phyloP scores from a whole-genome alignment of 92 coral and sea anemone genomes.

The Micromussa lordhowensis region DNA sequence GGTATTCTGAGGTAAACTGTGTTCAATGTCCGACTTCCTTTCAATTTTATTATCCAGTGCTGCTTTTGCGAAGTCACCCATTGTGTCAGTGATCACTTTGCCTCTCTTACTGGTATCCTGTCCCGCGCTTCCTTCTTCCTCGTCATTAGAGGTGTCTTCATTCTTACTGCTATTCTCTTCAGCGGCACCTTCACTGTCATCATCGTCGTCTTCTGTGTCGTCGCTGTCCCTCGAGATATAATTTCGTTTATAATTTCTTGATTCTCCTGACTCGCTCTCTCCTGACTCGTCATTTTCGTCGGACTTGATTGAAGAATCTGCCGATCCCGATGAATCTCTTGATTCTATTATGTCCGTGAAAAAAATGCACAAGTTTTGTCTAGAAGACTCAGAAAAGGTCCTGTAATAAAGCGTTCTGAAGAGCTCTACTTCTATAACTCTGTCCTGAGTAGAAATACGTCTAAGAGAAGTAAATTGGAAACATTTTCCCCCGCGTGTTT shows the following conservation, averaged over 20 bases:
- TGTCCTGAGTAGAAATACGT: no score
- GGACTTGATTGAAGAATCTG: slow-evolving; percentile 8
- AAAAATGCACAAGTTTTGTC: neutral
- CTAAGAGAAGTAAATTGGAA: no score
- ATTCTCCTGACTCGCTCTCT: slow-evolving; percentile 39
- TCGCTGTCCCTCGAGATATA: slow-evolving; percentile 58
- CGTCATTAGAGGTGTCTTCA: slow-evolving; percentile 44
- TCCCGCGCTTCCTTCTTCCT: slow-evolving; percentile 49
- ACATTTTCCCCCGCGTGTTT: no score
- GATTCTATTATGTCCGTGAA: neutral
- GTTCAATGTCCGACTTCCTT: slow-evolving; percentile 81
- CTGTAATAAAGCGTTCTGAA: no score
- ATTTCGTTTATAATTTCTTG: slow-evolving; percentile 52
- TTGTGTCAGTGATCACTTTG: slow-evolving; percentile 68
- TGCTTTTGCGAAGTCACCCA: slow-evolving; percentile 78
- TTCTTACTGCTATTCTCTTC: slow-evolving; percentile 55
- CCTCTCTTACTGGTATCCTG: slow-evolving; percentile 44
- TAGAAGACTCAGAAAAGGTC: neutral
- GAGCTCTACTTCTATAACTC: no score
- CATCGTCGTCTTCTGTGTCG: slow-evolving; percentile 40
- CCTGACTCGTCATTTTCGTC: slow-evolving; percentile 33
- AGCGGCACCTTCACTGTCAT: slow-evolving; percentile 59
- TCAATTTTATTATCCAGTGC: slow-evolving; percentile 74
- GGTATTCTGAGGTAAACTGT: slow-evolving; percentile 63
- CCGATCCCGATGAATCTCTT: slow-evolving; percentile 7